phyloP scores from a whole-genome alignment of 2,888 invertebrate species.

The Tyria jacobaeae region DNA sequence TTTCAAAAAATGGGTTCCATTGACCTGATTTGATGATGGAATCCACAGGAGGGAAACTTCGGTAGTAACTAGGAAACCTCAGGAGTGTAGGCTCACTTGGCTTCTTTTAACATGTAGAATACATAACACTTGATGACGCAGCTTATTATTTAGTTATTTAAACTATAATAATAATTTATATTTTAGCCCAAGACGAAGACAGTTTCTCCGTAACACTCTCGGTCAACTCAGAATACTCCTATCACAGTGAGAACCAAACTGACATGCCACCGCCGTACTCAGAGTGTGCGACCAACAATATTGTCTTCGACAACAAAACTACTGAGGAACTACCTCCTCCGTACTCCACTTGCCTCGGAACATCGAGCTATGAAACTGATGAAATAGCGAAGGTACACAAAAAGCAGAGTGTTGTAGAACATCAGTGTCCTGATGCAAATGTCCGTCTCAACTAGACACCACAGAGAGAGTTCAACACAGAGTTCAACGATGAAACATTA shows the following conservation, averaged over 20 bases:
- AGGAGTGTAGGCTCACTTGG: no score
- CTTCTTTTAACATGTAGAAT: no score
- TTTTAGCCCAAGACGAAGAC: slow-evolving; percentile 1
- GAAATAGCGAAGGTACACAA: slow-evolving; percentile 1
- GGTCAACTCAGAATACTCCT: slow-evolving; percentile 2
- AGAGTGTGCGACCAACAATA: background rate
- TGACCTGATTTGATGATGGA: no score
- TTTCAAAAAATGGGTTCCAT: no score
- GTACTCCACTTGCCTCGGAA: background rate
- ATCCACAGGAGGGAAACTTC: no score
- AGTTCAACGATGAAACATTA: background rate
- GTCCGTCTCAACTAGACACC: background rate
- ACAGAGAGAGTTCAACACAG: background rate
- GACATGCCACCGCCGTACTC: slow-evolving; percentile 8
- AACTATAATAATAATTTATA: background rate
- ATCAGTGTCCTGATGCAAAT: background rate
- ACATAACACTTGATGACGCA: no score
- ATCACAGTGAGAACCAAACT: background rate
- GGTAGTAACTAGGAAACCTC: no score
- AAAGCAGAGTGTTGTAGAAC: background rate
- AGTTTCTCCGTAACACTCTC: background rate
- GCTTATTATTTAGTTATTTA: no score
- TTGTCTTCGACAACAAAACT: background rate
- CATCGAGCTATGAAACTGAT: background rate
- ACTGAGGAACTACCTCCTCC: slow-evolving; percentile 8